phyloP scores from a whole-genome alignment of 2,888 invertebrate genomes.

The Eupelmus urozonus region DNA sequence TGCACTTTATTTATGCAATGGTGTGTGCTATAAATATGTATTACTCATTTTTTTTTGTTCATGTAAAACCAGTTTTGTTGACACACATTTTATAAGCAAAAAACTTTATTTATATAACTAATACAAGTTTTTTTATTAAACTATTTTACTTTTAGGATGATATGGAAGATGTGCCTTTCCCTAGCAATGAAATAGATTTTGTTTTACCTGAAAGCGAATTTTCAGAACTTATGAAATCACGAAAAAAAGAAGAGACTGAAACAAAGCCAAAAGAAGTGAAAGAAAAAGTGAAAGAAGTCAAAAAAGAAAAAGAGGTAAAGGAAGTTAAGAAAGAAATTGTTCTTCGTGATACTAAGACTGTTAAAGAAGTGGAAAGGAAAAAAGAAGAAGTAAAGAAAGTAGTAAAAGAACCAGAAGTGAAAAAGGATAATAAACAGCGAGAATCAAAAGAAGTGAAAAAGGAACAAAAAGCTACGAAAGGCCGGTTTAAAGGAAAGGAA shows the following conservation, averaged over 20 bases:
- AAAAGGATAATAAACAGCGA: constrained; percentile 72
- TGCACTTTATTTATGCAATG: no score
- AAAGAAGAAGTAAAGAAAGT: constrained; percentile 74
- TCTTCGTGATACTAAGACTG: constrained; percentile 69
- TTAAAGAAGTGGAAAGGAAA: constrained; percentile 73
- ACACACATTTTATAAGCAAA: no score
- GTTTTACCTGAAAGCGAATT: constrained; percentile 81
- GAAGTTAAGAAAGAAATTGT: constrained; percentile 71
- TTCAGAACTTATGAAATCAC: constrained; percentile 79
- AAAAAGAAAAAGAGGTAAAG: constrained; percentile 73
- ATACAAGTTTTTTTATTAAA: background rate
- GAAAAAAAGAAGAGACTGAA: constrained; percentile 78
- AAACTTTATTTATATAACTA: background rate
- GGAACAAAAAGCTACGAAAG: constrained; percentile 73
- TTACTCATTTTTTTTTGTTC: background rate
- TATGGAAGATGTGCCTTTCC: constrained; percentile 82
- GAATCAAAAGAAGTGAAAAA: constrained; percentile 74
- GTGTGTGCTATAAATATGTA: no score
- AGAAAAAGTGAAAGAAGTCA: constrained; percentile 73
- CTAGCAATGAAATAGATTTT: constrained; percentile 81
- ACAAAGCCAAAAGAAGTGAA: constrained; percentile 70
- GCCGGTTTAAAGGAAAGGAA: constrained; percentile 74
- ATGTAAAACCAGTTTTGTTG: no score
- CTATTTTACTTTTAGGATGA: constrained; percentile 78
- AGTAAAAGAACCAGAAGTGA: constrained; percentile 71